phyloP scores from a whole-genome alignment of 2,888 invertebrate species.

The Drosophila borborema region DNA sequence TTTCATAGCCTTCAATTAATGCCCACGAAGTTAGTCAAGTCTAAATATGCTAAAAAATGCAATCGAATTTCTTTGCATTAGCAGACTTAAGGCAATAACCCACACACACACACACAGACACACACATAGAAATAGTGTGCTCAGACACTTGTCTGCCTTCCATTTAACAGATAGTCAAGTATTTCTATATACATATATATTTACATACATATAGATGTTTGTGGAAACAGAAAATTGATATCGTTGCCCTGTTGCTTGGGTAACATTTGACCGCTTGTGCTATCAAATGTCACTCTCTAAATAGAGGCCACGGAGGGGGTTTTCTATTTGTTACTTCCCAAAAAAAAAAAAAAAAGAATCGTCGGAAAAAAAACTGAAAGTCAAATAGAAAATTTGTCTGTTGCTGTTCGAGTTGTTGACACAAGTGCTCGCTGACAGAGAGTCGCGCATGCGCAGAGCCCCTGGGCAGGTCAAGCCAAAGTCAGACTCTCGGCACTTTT shows the following conservation, averaged over 20 bases:
- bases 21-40: background rate
- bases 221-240: constrained; percentile 45
- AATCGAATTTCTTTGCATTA: constrained; percentile 19
- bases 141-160: constrained; percentile 55
- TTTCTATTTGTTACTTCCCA: constrained; percentile 36
- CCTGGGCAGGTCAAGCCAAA: constrained; percentile 59
- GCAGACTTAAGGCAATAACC: constrained; percentile 30
- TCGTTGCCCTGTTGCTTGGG: constrained; percentile 38
- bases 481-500: constrained; percentile 46
- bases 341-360: constrained; percentile 34
- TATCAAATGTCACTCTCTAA: constrained; percentile 74
- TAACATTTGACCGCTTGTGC: constrained; percentile 69
- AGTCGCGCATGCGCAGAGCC: constrained; percentile 43
- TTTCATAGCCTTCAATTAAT: constrained; percentile 14
- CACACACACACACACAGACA: constrained; percentile 21
- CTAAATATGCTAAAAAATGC: constrained; percentile 2
- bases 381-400: constrained; percentile 64
- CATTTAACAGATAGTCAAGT: constrained; percentile 35
- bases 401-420: constrained; percentile 49
- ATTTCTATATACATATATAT: constrained; percentile 1
- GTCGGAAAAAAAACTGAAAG: constrained; percentile 44
- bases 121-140: constrained; percentile 4
- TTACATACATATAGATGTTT: constrained; percentile 8
- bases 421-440: constrained; percentile 59
- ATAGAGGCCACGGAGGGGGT: background rate